Base-by-base conservation (phyloP, 2,888 invertebrate species). In the Apotomis turbidana region DNA sequence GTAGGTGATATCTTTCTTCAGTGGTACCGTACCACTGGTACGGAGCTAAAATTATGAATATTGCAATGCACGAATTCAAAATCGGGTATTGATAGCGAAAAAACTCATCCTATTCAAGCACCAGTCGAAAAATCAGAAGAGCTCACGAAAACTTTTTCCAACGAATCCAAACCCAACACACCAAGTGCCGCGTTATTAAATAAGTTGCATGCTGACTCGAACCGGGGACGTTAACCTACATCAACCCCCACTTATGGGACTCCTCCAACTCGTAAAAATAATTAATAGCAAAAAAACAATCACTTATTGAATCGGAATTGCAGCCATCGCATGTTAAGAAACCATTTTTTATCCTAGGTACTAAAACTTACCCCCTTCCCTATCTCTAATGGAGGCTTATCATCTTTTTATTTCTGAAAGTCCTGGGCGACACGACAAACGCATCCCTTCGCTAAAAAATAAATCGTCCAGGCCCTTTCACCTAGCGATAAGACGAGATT, bases 401-500 rank as follows among this genome's bases (percentile, higher is more conserved):
- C 92, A 89, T 90, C 87, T 90, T 91, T 90, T 88, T 91, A 85
- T 82, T 83, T 83, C 79, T 83, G 41, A 81, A 84, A 84, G 83
- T 84, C 80, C 80, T 84, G 84, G 85, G 84, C 82, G 27, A 2
- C 27, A 27, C 1, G 27, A 27, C 27, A 27, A 84, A 87, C 83
- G 87, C 86, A 85, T 85, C 83, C 87, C 86, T 84, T 79, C 77
- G 82, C 83, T 81, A 83, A 85, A 85, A 80, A 80, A 85, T 83
- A 86, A 86, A 86, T 85, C 81, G 41, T 41, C 78, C 78, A 75
- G 72, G 74, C 76, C 77, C 79, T 78, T 81, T 75, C 75, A 79
- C 80, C 70, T 70, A 52, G 63, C 72, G 87, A 89, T 88, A 88
- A 85, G 80, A 75, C 73, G 73, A 83, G 84, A 88, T 87, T 89